Conservation (phyloP, 2,797 vertebrate species). For the Poecilia wingei region DNA sequence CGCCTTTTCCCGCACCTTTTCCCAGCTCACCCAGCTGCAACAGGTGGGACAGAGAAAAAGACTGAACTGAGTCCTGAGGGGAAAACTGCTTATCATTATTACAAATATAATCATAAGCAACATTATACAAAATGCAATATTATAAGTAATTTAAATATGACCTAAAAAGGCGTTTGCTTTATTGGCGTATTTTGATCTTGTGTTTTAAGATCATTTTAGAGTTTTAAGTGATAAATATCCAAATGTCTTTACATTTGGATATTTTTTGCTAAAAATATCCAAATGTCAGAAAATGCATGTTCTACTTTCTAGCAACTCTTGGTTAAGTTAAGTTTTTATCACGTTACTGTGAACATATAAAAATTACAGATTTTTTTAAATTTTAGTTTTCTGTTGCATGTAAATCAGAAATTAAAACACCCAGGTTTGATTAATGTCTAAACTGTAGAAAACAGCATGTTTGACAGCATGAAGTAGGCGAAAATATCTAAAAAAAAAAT, state of each 20-base stretch:
- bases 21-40: slow-evolving; percentile 88
- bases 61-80: too few relatives aligned
- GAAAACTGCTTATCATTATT: too few relatives aligned
- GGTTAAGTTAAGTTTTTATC: not conserved
- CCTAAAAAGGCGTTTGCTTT: not conserved
- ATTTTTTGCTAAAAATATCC: too few relatives aligned
- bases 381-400: too few relatives aligned
- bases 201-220: not conserved
- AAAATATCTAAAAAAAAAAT: too few relatives aligned
- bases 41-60: not conserved
- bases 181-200: not conserved
- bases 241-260: too few relatives aligned
- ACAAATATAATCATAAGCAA: too few relatives aligned
- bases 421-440: not conserved
- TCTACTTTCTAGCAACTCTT: not conserved
- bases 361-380: too few relatives aligned
- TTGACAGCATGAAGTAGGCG: not conserved
- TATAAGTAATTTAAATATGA: too few relatives aligned
- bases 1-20: slow-evolving; percentile 85
- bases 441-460: not conserved
- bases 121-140: too few relatives aligned
- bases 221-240: not conserved
- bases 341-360: not conserved
- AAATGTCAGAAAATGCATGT: not conserved
- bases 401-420: not conserved